Percentiles rank a stretch among this genome's conserved stretches.
phyloP scores from a whole-genome alignment of 2,113 vertebrate genomes.

The Hyperopisus bebe region DNA sequence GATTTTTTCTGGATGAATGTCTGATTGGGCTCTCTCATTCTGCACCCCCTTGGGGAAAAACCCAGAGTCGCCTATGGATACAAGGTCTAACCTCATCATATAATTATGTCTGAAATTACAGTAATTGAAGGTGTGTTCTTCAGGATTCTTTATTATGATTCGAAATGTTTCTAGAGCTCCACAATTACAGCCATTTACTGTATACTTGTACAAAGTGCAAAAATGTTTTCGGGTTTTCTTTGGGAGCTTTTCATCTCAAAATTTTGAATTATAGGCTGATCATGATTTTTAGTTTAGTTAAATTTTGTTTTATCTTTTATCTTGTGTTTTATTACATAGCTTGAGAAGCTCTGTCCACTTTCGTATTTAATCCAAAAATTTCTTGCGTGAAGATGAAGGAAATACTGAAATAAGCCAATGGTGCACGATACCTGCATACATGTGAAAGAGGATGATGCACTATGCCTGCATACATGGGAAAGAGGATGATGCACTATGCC shows the following conservation, averaged over 20 bases:
- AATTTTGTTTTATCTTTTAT: slow-evolving; percentile 41
- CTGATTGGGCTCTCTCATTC: too few species aligned
- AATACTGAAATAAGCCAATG: background rate
- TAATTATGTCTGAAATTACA: background rate
- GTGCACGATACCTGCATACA: too few species aligned
- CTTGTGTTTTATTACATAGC: background rate
- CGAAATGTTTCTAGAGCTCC: background rate
- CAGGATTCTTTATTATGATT: background rate
- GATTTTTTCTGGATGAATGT: too few species aligned
- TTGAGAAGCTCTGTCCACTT: background rate
- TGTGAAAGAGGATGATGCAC: background rate
- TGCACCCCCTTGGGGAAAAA: too few species aligned
- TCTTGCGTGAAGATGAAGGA: background rate
- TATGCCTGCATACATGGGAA: too few species aligned
- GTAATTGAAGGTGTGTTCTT: background rate
- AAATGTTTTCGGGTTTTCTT: background rate
- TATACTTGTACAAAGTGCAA: background rate
- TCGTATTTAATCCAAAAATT: background rate
- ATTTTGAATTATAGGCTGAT: slow-evolving; percentile 25
- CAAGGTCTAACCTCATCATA: background rate
- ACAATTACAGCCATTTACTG: background rate
- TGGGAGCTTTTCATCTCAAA: background rate
- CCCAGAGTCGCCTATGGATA: background rate
- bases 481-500: background rate
- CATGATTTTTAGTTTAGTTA: slow-evolving; percentile 44